A percentile compares a stretch with the other conserved stretches of the same genome.
These are phyloP conservation scores for Nasonia longicornis DNA, from an alignment of 1,140 invertebrate species.

Conservation along the genomic window DNA sequence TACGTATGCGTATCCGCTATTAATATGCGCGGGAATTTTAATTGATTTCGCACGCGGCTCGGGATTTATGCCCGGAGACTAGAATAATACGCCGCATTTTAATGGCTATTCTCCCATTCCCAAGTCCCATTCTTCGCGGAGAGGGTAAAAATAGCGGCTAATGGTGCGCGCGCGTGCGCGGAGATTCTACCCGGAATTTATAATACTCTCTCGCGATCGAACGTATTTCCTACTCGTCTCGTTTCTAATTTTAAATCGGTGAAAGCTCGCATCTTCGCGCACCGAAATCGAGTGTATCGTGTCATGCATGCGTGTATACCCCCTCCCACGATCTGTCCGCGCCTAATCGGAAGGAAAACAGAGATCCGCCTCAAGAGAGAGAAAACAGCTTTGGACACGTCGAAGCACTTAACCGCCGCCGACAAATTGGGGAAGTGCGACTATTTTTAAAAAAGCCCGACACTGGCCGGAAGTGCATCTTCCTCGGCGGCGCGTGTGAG, in stretches of 20 bases:
- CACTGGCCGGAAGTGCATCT: slow-evolving; percentile 11
- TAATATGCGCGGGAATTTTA: neutral
- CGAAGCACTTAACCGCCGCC: neutral
- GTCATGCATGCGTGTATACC: too few relatives aligned
- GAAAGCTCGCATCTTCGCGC: neutral
- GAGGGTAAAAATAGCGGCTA: neutral
- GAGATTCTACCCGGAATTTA: too few relatives aligned
- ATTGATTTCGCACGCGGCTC: neutral
- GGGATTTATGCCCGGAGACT: neutral
- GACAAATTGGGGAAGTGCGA: slow-evolving; percentile 15
- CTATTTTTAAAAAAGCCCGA: slow-evolving; percentile 9
- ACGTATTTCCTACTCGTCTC: too few relatives aligned
- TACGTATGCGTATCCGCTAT: neutral
- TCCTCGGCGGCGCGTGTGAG: neutral
- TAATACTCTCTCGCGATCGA: too few relatives aligned
- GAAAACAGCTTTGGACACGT: slow-evolving; percentile 13
- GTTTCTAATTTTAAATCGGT: neutral
- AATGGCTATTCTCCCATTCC: neutral
- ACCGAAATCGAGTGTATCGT: too few relatives aligned
- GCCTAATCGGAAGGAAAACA: slow-evolving; percentile 22
- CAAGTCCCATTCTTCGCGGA: neutral
- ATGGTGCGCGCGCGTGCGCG: too few relatives aligned
- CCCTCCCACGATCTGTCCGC: neutral
- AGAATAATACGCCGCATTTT: neutral
- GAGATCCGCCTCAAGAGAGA: neutral